Base-by-base conservation (phyloP, 2,888 invertebrate genomes). In the Azorinus chamasolen region DNA sequence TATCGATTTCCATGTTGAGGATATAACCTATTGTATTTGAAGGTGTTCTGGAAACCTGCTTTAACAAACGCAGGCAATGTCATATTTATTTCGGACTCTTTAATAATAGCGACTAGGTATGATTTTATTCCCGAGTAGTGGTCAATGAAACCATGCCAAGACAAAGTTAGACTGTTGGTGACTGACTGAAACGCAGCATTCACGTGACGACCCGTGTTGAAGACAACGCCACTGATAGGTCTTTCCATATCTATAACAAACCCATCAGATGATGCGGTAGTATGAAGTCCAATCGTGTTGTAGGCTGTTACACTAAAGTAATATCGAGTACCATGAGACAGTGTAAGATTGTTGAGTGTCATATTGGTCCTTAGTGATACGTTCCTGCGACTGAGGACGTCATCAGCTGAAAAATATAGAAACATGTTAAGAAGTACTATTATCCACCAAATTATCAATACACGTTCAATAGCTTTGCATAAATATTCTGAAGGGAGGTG, bases 111-210 rank as follows among this genome's bases (percentile, higher is more conserved):
- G 1, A 79, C 59, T 25, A 45, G 32, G 54, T 81, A 83, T 10
- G 55, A 57, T 16, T 45, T 61, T 2, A 83, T 74, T 0, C 73
- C 68, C 4, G 83, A 83, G 32, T 68, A 69, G 1, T 64, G 55
- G 62, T 83, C 83, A 24, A 27, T 20, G 58, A 79, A 83, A 45
- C 80, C 79, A 37, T 64, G 62, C 83, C 80, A 81, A 8, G 66
- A 75, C 0, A 83, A 39, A 1, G 54, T n/a, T 16, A 79, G 46
- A 1, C 61, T 27, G 3, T 63, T 43, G 10, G 20, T 45, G 6
- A 59, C 50, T 14, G 54, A 55, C 16, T 72, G 66, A 12, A 62
- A 63, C 12, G 39, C 20, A 10, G 57, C 22, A 54, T 72, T 48
- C 22, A n/a, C 37, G 32, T 64, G 59, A 8, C 24, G 39, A 12